A percentile compares a stretch with the other conserved stretches of the same genome.
Conservation (phyloP, 2,113 vertebrate species). For the Nasalis larvatus region DNA sequence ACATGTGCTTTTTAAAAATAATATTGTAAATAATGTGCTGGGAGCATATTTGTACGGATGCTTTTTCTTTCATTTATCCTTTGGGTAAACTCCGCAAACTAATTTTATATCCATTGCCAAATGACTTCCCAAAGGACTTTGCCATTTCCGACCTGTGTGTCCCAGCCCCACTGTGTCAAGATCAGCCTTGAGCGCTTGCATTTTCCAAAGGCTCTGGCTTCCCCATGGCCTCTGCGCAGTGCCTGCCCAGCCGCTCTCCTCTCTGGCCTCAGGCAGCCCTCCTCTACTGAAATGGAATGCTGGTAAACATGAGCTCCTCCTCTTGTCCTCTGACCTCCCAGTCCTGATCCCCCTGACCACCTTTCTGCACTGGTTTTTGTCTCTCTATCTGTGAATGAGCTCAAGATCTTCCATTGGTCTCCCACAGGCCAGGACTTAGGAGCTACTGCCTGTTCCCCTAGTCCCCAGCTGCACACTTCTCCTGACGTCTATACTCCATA, state of each 20-base stretch:
- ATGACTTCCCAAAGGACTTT: neutral
- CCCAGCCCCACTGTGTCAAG: neutral
- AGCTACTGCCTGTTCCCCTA: no score
- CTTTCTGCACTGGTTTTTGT: no score
- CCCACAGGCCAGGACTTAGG: no score
- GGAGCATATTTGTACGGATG: neutral
- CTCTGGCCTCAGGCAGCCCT: neutral
- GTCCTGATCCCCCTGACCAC: neutral
- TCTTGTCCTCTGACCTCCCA: fast-evolving
- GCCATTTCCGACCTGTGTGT: neutral
- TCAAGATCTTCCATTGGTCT: fast-evolving
- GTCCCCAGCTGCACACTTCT: neutral
- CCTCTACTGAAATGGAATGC: fast-evolving
- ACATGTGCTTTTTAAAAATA: constrained; percentile 52
- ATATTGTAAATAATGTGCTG: constrained; percentile 35
- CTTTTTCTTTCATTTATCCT: neutral
- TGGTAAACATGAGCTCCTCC: no score
- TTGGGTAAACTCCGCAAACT: neutral
- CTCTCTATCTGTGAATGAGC: neutral
- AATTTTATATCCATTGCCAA: neutral
- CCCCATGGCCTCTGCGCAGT: neutral
- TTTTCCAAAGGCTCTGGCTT: neutral
- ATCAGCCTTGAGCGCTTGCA: neutral
- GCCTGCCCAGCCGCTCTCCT: no score
- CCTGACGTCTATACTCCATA: no score